Percentiles rank a stretch among this genome's conserved stretches.
Conservation (phyloP, 2,113 vertebrate genomes). For the Leucosticte australis region DNA sequence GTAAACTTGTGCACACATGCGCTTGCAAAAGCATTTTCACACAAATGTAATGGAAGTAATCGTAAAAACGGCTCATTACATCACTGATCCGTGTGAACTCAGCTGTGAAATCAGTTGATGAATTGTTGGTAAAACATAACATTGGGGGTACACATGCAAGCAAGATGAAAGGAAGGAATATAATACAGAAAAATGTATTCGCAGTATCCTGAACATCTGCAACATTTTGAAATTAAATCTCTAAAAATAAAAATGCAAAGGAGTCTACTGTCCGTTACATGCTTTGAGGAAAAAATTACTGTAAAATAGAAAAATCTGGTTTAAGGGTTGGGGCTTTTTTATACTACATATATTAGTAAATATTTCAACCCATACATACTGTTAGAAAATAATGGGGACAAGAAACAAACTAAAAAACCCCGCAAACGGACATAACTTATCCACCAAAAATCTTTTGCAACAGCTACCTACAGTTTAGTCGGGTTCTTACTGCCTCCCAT, state of each 20-base stretch:
- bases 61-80: conserved; percentile 26
- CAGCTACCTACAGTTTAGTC: neutral
- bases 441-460: neutral
- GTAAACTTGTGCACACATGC: conserved; percentile 26
- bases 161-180: conserved; percentile 32
- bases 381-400: neutral
- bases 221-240: neutral
- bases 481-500: neutral
- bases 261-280: neutral
- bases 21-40: conserved; percentile 31
- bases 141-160: conserved; percentile 53
- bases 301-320: neutral
- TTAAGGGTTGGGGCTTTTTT: neutral
- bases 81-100: conserved; percentile 69
- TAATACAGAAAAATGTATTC: conserved; percentile 34
- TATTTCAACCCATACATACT: neutral
- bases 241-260: neutral
- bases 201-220: neutral
- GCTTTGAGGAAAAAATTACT: neutral
- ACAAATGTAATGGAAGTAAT: conserved; percentile 16
- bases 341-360: neutral
- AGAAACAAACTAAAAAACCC: accelerated
- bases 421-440: neutral
- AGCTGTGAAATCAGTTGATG: conserved; percentile 52
- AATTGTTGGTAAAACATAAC: conserved; percentile 35